These are phyloP conservation scores for Dipus sagitta DNA, from an alignment of 2,797 vertebrate genomes.

Conservation along the genomic window DNA sequence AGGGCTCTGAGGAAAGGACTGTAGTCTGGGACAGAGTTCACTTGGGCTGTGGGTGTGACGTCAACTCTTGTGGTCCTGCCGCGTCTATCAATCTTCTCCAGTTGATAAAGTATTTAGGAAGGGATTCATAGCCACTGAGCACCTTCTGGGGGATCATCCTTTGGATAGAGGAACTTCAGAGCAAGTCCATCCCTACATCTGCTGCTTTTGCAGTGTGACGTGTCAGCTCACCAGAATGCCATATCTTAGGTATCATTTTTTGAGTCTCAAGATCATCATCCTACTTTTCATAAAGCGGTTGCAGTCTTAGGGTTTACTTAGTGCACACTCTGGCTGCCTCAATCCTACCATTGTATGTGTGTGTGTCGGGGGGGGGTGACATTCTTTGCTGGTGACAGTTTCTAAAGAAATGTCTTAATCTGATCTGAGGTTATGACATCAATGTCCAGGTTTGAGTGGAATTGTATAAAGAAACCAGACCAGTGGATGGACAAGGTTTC, in stretches of 20 bases:
- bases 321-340: background rate
- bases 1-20: background rate
- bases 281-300: background rate
- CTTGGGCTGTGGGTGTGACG: background rate
- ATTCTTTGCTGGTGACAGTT: background rate
- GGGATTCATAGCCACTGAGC: background rate
- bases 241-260: background rate
- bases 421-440: constrained; percentile 28
- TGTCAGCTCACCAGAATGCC: background rate
- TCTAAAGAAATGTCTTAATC: constrained; percentile 29
- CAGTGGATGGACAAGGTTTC: background rate
- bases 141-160: background rate
- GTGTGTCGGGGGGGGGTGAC: background rate
- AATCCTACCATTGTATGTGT: background rate
- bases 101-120: background rate
- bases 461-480: constrained; percentile 31
- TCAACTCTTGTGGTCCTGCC: background rate
- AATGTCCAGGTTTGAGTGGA: constrained; percentile 21
- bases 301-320: background rate
- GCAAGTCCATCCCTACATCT: background rate
- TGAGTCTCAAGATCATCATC: background rate
- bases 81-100: background rate
- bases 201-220: background rate
- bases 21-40: background rate
- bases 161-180: background rate